phyloP scores from a whole-genome alignment of 2,888 invertebrate species.

The Aspidiotus rigidus region DNA sequence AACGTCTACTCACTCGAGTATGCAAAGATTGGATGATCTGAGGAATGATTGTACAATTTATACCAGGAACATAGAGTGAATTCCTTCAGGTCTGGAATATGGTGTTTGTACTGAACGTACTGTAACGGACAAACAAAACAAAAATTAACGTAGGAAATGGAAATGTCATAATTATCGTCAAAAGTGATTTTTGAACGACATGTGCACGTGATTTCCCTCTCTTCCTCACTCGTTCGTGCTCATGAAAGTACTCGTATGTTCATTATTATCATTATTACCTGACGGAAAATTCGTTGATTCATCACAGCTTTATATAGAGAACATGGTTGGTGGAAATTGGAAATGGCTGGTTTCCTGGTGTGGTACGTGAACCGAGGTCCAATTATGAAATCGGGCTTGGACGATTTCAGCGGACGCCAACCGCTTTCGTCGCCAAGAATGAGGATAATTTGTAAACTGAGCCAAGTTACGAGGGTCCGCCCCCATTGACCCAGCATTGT shows the following conservation, averaged over 20 bases:
- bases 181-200: neutral
- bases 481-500: neutral
- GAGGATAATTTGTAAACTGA: neutral
- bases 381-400: slow-evolving; percentile 11
- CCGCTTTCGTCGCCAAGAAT: neutral
- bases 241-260: neutral
- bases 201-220: neutral
- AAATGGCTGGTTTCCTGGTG: neutral
- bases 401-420: slow-evolving; percentile 6
- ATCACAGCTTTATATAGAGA: slow-evolving; percentile 33
- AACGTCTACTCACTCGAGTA: slow-evolving; percentile 58
- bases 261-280: slow-evolving; percentile 14
- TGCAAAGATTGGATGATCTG: slow-evolving; percentile 72
- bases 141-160: neutral
- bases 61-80: slow-evolving; percentile 77
- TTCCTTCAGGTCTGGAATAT: slow-evolving; percentile 66
- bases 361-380: neutral
- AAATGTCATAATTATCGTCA: neutral
- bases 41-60: slow-evolving; percentile 70
- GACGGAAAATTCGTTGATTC: slow-evolving; percentile 32
- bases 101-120: slow-evolving; percentile 63
- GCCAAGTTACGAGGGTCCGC: neutral
- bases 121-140: slow-evolving; percentile 44
- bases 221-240: neutral
- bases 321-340: slow-evolving; percentile 18